phyloP scores from a whole-genome alignment of 2,797 vertebrate species.

The Pangasius mekongensis region DNA sequence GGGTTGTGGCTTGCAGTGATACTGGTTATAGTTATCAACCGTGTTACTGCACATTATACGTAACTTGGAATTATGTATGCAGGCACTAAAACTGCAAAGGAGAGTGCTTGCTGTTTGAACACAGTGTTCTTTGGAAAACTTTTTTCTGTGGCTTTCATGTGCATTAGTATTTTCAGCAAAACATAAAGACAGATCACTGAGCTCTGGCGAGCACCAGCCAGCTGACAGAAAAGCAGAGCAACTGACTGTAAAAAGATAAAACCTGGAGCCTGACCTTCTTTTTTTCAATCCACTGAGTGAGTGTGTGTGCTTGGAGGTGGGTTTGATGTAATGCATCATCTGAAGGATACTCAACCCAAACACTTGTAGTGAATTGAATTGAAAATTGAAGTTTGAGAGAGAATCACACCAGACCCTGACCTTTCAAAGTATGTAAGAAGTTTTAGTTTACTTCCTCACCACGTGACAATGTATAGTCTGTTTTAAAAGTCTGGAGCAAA shows the following conservation, averaged over 20 bases:
- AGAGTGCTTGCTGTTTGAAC: background rate
- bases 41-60: background rate
- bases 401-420: constrained; percentile 22
- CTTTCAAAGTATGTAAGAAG: constrained; percentile 4
- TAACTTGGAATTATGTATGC: background rate
- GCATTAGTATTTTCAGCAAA: background rate
- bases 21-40: background rate
- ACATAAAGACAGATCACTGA: background rate
- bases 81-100: background rate
- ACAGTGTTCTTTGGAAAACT: background rate
- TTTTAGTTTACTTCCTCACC: background rate
- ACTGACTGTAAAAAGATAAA: constrained; percentile 67
- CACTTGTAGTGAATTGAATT: constrained; percentile 27
- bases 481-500: background rate
- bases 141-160: background rate
- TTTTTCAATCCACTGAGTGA: constrained; percentile 47
- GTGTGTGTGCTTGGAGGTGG: background rate
- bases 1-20: background rate
- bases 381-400: constrained; percentile 25
- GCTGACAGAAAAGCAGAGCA: constrained; percentile 55
- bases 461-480: background rate
- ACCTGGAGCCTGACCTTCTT: constrained; percentile 66
- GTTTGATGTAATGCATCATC: constrained; percentile 25
- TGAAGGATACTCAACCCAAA: constrained; percentile 26
- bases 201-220: constrained; percentile 56